A percentile compares a stretch with the other conserved stretches of the same genome.
These are phyloP conservation scores for Tragelaphus buxtoni DNA, from an alignment of 2,113 vertebrate species.

Conservation along the genomic window DNA sequence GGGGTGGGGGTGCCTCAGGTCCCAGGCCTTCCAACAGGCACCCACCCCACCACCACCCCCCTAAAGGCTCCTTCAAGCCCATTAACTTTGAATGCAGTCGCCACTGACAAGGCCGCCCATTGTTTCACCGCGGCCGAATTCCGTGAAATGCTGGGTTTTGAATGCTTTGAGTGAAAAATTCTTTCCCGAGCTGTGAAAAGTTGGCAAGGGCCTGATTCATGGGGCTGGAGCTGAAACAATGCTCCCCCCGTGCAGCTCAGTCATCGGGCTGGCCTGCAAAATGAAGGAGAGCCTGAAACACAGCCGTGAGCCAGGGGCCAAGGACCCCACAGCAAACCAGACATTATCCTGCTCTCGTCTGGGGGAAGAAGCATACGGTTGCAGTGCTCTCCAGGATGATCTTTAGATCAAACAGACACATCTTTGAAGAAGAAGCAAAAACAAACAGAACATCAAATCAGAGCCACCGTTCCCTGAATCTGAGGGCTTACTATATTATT, in stretches of 20 bases:
- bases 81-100: conserved; percentile 35
- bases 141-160: conserved; percentile 18
- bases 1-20: not conserved
- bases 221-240: not conserved
- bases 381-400: not conserved
- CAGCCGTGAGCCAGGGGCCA: not conserved
- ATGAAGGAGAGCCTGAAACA: not conserved
- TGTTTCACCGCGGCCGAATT: conserved; percentile 13
- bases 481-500: not conserved
- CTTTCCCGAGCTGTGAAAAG: conserved; percentile 2
- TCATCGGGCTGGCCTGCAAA: not conserved
- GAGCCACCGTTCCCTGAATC: not conserved
- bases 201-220: not conserved
- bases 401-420: not conserved
- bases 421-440: not conserved
- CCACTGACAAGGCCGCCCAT: conserved; percentile 26
- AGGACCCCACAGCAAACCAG: rapidly evolving
- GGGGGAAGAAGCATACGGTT: not conserved
- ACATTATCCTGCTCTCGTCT: rapidly evolving
- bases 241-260: not conserved
- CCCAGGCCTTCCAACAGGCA: not conserved
- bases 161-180: not conserved
- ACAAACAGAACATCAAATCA: not conserved
- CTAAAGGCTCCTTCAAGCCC: conserved; percentile 22
- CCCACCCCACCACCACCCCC: not conserved